Base-by-base conservation (phyloP, 2,888 invertebrate genomes). In the Microplitis manilae region DNA sequence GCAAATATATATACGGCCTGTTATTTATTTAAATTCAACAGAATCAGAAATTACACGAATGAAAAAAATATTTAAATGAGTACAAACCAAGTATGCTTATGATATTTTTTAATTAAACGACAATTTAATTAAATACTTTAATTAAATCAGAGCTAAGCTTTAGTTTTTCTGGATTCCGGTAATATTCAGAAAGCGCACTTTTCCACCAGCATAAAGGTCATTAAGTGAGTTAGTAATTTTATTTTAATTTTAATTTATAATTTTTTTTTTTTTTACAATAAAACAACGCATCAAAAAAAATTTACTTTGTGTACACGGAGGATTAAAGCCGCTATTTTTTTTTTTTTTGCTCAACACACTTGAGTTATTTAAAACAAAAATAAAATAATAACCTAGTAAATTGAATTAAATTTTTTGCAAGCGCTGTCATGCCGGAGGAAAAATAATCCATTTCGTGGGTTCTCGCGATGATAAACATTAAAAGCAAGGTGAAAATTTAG, bases 71-170 rank as follows among this genome's bases (percentile, higher is more conserved):
- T 30, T 30, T 30, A 30, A 30, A 30, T 30, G 30, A 50, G 4
- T 50, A 13, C 8, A 50, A 50, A 50, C 30, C 30, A 50, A 50
- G 1, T 2, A 50, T 70, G 41, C 62, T 69, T 40, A 67, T 67
- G 17, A 75, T 75, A 78, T 83, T 82, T 83, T 30, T 81, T 82
- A 83, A 84, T 84, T 84, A 83, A 82, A 81, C 74, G 71, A 40
- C 78, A 76, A 79, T 83, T 81, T 84, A 82, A 84, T 84, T 81
- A 83, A 82, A 81, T 73, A 72, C 77, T 81, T 79, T 79, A 81
- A 84, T 81, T 80, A 82, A 79, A 75, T 79, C 64, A 70, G 6
- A 15, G n/a, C 20, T 65, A 20, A 50, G 68, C 15, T 13, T 50
- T 8, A 50, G 50, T 64, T 40, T n/a, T 40, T 71, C 39, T 39